A percentile compares a stretch with the other conserved stretches of the same genome.
Evolutionary conservation across 1,140 invertebrate genomes (phyloP).

Genomic region (Drosophila sproati): DNA sequence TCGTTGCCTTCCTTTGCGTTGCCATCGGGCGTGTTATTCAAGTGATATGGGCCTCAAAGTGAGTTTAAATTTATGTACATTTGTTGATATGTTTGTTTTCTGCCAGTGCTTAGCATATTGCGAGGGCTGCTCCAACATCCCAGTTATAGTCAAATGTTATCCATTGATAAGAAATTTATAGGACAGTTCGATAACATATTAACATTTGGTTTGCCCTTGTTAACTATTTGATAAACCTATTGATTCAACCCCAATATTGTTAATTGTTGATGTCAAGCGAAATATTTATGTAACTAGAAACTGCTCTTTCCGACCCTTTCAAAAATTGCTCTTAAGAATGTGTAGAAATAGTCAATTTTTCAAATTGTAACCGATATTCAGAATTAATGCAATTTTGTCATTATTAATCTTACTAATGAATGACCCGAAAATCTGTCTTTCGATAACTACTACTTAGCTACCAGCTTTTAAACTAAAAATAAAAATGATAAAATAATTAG

Average conservation of each 20-base stretch:
- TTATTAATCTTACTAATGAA: neutral
- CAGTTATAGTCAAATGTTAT: neutral
- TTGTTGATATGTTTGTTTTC: slow-evolving; percentile 52
- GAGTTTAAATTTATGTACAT: slow-evolving; percentile 69
- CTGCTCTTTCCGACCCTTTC: neutral
- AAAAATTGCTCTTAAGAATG: neutral
- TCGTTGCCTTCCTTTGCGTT: neutral
- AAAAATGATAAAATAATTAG: neutral
- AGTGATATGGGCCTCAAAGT: slow-evolving; percentile 74
- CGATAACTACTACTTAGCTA: no score
- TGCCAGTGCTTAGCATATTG: slow-evolving; percentile 29
- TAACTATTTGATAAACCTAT: neutral
- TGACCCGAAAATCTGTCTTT: neutral
- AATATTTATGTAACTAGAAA: no score
- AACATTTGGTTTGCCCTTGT: neutral
- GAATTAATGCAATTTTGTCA: no score
- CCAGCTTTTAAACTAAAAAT: no score
- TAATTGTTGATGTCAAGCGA: no score
- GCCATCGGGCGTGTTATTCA: slow-evolving; percentile 72
- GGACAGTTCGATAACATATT: neutral
- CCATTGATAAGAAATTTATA: neutral
- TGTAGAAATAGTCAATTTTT: neutral
- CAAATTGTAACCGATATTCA: no score
- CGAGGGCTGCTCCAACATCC: slow-evolving; percentile 12
- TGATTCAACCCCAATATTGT: neutral